Evolutionary conservation across 2,113 vertebrate genomes (phyloP), one percentile per base, ranked within the genome.

Genomic region (Cyprinodon brontotheroides): DNA sequence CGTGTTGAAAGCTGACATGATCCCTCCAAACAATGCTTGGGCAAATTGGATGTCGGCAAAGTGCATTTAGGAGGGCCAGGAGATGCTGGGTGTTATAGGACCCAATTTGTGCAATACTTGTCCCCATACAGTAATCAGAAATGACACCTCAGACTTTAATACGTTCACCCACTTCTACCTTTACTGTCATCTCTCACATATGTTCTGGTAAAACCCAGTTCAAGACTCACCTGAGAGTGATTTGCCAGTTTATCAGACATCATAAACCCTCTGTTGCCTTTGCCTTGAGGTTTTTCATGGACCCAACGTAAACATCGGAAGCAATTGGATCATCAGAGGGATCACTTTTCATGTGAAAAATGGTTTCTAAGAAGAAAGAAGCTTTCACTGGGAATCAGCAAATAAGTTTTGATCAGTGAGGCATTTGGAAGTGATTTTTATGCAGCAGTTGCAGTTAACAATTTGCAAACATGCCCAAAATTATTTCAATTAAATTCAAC

Each of bases 41-140:
- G 57, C 37, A 70, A 70, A 70, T 70, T 43, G 37, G 53, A 15
- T 71, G 59, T 61, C 68, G 43, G 68, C 15, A 70, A 68, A 53
- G 57, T 70, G 57, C 45, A 41, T 70, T 61, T 70, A 69, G 69
- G 22, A 37, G 4, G 15, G 59, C 13, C 2, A 5, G 13, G 69
- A 20, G 40, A 61, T 15, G 22, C 36, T 15, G 1, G 39, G 39
- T 43, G 39, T 61, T 71, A 47, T 71, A 61, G 59, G 41, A 61
- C 41, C 69, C 40, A 61, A 71, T 71, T 61, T 71, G 9, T 13
- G 47, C 47, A 68, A 53, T 38, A n/a, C 11, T 43, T 65, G 47
- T 29, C n/a, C 53, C 60, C n/a, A 60, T 14, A 36, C 53, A 11
- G 22, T 43, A 40, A 70, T 70, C 37, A 29, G 15, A 45, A 41